Base-by-base conservation (phyloP, 2,888 invertebrate species). In the Conchocele bisecta region DNA sequence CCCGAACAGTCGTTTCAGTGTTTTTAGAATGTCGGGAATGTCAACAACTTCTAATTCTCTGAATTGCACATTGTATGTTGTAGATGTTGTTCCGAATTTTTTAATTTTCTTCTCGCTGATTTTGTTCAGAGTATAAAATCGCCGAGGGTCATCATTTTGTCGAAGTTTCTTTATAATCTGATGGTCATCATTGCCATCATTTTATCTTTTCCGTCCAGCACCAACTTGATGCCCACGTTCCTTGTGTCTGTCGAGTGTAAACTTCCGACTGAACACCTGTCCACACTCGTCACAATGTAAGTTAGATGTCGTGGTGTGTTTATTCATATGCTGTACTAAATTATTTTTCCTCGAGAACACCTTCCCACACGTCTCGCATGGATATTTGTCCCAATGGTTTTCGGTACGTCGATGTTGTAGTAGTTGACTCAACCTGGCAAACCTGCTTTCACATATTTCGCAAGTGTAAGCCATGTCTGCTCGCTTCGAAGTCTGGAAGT, bases 221-320 rank as follows among this genome's bases (percentile, higher is more conserved):
- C 42, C 7, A 15, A 13, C n/a, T 15, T 42, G 42, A 50, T 50
- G 50, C n/a, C n/a, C n/a, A 2, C 6, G 9, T 4, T 5, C 6
- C 11, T 13, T 41, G 51, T 46, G 60, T 37, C 46, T 20, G 5
- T 72, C 31, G 1, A 67, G 31, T 1, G 58, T 42, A 39, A 68
- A 46, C 3, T 39, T 28, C 13, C 59, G 37, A 22, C 44, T 59
- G 31, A 68, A 68, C 5, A 58, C 63, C 31, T 46, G 53, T 0
- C 48, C 13, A 59, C 67, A 73, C n/a, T 63, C 51, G n/a, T 29
- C 41, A 33, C 68, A 68, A 26, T 68, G 56, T 7, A 41, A 35
- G 26, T 46, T 56, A 22, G 31, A 48, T 15, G 58, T 35, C 26
- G 58, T 39, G 0, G 37, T 31, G 39, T 67, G 67, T 28, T 48